Base-by-base conservation (phyloP, 2,888 invertebrate genomes). In the Petrolisthes cinctipes region DNA sequence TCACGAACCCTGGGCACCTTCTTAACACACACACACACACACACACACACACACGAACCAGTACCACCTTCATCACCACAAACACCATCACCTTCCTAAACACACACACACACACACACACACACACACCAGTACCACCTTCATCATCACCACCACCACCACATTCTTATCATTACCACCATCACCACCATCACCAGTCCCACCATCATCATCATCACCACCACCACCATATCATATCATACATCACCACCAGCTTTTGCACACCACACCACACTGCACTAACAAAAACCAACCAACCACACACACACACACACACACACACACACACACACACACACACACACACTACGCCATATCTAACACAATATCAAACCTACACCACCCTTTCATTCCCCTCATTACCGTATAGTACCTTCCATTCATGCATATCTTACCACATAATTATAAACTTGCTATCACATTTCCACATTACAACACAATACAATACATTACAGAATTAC, bases 61-160 rank as follows among this genome's bases (percentile, higher is more conserved):
- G 11, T 61, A 11, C 61, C 61, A 1, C 61, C 17, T 17, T 61
- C 61, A 9, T 1, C 17, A 9, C 17, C 61, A 11, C 61, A 9
- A 6, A 11, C 61, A 11, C 61, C 17, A 9, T 4, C 61, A 11
- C 4, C 17, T 17, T 61, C 4, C 17, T 17, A 9, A 6, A 61
- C 61, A 61, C 61, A 61, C 61, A 61, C 61, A 61, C 61, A 61
- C 61, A 61, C 61, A 61, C 61, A 61, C n/a, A n/a, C n/a, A n/a
- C n/a, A n/a, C n/a, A n/a, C n/a, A n/a, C n/a, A n/a, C n/a, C n/a
- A n/a, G n/a, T n/a, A n/a, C n/a, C n/a, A n/a, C n/a, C n/a, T n/a
- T n/a, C n/a, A n/a, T n/a, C n/a, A n/a, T n/a, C n/a, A n/a, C n/a
- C n/a, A n/a, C n/a, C n/a, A n/a, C n/a, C n/a, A n/a, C n/a, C n/a